Conservation (phyloP, 2,888 invertebrate species). For the Reticulitermes lucifugus region DNA sequence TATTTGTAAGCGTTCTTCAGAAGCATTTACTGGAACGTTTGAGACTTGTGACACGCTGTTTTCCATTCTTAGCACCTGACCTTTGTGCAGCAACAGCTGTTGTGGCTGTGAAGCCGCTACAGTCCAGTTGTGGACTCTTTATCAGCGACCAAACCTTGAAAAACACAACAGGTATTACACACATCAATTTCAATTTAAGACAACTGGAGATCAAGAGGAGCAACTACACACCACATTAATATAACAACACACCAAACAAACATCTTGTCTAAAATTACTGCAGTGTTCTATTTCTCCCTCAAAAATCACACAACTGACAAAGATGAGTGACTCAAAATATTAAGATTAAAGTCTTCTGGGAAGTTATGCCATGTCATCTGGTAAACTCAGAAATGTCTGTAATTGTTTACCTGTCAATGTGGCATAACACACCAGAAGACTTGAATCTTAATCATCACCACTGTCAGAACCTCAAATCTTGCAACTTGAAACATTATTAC, state of each 20-base stretch:
- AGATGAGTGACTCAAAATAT: no score
- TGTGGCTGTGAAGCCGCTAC: conserved; percentile 34
- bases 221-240: no score
- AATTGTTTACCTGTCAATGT: no score
- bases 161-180: neutral
- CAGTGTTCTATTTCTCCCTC: neutral
- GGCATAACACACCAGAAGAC: no score
- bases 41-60: conserved; percentile 22
- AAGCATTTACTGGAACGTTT: conserved; percentile 46
- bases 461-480: no score
- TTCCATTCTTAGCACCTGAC: conserved; percentile 35
- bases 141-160: conserved; percentile 35
- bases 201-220: neutral
- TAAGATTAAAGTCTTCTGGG: no score
- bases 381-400: no score
- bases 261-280: neutral
- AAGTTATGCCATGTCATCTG: no score
- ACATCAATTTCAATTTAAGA: no score
- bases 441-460: no score
- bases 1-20: conserved; percentile 11
- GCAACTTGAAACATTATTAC: no score
- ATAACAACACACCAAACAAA: neutral
- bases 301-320: no score
- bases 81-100: conserved; percentile 35
- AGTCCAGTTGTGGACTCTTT: conserved; percentile 38